Evolutionary conservation across 92 coral and sea anemone genomes (phyloP).

Genomic region (Siderastrea radians): DNA sequence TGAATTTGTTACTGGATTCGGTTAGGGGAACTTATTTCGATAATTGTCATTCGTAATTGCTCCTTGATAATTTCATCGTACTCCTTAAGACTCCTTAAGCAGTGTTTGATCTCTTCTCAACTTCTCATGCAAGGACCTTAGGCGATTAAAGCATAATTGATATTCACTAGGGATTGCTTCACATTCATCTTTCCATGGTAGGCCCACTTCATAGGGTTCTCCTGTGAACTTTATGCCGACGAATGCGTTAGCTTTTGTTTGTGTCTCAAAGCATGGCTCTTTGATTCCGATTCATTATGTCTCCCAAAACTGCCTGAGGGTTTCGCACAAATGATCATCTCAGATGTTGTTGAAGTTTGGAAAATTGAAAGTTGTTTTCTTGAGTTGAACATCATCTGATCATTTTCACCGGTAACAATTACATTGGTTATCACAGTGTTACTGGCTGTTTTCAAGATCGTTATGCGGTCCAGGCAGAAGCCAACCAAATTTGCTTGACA

Average conservation of each 20-base stretch:
- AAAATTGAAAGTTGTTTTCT: neutral
- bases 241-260: neutral
- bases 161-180: slow-evolving; percentile 2
- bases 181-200: slow-evolving; percentile 51
- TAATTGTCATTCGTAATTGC: neutral
- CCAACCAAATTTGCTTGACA: slow-evolving; percentile 54
- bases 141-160: slow-evolving; percentile 27
- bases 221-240: slow-evolving; percentile 26
- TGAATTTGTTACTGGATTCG: too few species aligned
- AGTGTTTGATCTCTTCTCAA: slow-evolving; percentile 4
- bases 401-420: slow-evolving; percentile 12
- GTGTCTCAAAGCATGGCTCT: neutral
- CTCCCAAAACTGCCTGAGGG: slow-evolving; percentile 12
- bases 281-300: slow-evolving; percentile 24
- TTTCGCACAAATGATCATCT: neutral
- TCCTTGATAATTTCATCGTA: slow-evolving; percentile 39
- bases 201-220: slow-evolving; percentile 24
- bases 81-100: neutral
- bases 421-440: slow-evolving; percentile 5
- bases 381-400: neutral
- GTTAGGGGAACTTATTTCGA: too few species aligned
- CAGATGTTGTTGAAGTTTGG: too few species aligned
- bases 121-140: slow-evolving; percentile 35
- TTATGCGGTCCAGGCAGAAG: slow-evolving; percentile 26
- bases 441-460: slow-evolving; percentile 9